Percentiles rank a stretch among this genome's conserved stretches.
Conservation (phyloP, 2,797 vertebrate genomes). For the Rhynchotus rufescens region DNA sequence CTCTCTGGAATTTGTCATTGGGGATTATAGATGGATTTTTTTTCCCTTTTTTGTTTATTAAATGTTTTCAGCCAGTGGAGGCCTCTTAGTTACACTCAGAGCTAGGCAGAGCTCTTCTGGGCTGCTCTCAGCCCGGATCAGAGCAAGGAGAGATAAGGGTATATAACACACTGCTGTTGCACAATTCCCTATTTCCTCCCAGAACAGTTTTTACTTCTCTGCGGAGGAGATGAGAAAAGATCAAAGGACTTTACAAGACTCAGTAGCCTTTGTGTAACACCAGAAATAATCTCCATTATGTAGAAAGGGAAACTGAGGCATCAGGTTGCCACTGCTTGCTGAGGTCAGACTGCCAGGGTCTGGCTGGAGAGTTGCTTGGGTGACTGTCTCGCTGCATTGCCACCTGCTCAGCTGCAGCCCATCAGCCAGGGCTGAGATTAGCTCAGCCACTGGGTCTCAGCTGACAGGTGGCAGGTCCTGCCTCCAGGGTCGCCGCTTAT, state of each 20-base stretch:
- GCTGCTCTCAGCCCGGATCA: background rate
- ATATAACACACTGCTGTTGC: background rate
- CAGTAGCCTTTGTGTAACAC: background rate
- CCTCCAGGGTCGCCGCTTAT: constrained; percentile 25
- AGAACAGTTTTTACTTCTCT: background rate
- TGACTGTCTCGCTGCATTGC: background rate
- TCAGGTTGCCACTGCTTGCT: background rate
- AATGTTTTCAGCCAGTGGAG: background rate
- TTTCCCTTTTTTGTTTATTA: background rate
- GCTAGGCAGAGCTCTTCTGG: background rate
- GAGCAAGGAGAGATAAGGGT: fast-evolving
- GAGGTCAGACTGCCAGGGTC: background rate
- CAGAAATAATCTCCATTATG: background rate
- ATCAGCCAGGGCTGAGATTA: background rate
- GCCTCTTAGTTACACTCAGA: background rate
- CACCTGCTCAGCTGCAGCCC: background rate
- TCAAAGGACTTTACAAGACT: background rate
- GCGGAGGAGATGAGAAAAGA: background rate
- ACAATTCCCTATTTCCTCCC: background rate
- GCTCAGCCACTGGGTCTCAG: background rate
- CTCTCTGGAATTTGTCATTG: constrained; percentile 8
- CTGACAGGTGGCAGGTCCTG: constrained; percentile 29
- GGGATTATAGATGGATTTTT: background rate
- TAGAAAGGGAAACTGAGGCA: background rate
- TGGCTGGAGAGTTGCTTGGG: background rate